Evolutionary conservation across 2,888 invertebrate species (phyloP).

Genomic region (Chironomus riparius): DNA sequence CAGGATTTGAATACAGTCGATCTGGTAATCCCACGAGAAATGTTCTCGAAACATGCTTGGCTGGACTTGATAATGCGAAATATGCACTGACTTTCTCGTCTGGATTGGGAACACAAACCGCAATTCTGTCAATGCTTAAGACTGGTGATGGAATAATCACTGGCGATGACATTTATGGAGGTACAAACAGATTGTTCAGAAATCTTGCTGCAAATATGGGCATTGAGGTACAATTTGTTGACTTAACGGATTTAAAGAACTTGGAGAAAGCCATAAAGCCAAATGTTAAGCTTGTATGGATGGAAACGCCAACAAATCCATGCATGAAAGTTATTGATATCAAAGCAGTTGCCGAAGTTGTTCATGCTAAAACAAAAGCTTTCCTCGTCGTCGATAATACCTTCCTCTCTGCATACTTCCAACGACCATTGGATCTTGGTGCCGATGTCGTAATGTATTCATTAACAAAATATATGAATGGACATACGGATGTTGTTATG

Average conservation of each 20-base stretch:
- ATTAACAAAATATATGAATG: constrained; percentile 96
- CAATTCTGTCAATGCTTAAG: constrained; percentile 63
- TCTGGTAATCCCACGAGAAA: constrained; percentile 91
- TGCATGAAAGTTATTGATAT: constrained; percentile 84
- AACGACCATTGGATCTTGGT: constrained; percentile 82
- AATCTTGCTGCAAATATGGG: constrained; percentile 57
- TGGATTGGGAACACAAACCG: constrained; percentile 79
- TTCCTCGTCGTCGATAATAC: constrained; percentile 86
- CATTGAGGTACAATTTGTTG: constrained; percentile 66
- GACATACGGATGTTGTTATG: constrained; percentile 96
- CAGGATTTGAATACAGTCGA: constrained; percentile 80
- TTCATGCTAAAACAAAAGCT: constrained; percentile 43
- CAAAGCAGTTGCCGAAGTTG: constrained; percentile 54
- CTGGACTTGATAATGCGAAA: constrained; percentile 81
- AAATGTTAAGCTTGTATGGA: constrained; percentile 87
- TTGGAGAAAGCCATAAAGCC: constrained; percentile 61
- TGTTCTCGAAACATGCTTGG: constrained; percentile 79
- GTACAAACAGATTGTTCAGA: constrained; percentile 70
- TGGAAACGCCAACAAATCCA: constrained; percentile 96
- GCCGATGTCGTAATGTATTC: constrained; percentile 90
- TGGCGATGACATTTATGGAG: constrained; percentile 93
- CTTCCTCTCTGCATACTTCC: constrained; percentile 82
- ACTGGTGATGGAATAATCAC: constrained; percentile 84
- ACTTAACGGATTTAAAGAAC: constrained; percentile 58
- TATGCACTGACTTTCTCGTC: constrained; percentile 77